phyloP scores from a whole-genome alignment of 2,888 invertebrate species.

The Salticus scenicus region DNA sequence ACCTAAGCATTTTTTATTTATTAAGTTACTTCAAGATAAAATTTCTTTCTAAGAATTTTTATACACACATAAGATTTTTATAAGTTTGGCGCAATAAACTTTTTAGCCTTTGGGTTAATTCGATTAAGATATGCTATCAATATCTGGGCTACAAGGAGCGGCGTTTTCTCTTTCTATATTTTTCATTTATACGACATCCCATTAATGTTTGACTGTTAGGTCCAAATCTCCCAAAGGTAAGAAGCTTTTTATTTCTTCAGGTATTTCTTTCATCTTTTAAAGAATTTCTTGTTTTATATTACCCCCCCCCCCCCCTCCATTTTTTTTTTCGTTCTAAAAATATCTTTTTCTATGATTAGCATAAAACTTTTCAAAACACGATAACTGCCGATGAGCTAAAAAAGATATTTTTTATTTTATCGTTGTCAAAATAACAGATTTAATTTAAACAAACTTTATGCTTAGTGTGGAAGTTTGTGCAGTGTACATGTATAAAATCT shows the following conservation, averaged over 20 bases:
- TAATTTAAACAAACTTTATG: neutral
- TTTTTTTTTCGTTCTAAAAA: neutral
- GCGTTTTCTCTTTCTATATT: neutral
- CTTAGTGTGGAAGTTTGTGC: neutral
- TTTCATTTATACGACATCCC: neutral
- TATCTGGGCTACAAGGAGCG: neutral
- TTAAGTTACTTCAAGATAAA: neutral
- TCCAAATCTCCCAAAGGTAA: neutral
- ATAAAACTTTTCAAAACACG: neutral
- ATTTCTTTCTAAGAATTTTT: neutral
- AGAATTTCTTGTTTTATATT: neutral
- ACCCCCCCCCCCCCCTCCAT: neutral
- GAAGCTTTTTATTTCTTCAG: neutral
- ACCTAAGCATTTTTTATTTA: neutral
- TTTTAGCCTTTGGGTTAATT: slow-evolving; percentile 9
- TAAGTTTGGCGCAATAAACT: neutral
- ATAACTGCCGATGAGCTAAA: neutral
- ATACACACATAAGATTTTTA: neutral
- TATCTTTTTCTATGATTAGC: neutral
- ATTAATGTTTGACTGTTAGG: neutral
- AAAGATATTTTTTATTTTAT: neutral
- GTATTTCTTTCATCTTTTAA: neutral
- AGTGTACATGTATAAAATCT: neutral
- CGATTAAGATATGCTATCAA: neutral
- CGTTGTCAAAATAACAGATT: neutral